These are phyloP conservation scores for Agrochola macilenta DNA, from an alignment of 2,888 invertebrate genomes.

Conservation along the genomic window DNA sequence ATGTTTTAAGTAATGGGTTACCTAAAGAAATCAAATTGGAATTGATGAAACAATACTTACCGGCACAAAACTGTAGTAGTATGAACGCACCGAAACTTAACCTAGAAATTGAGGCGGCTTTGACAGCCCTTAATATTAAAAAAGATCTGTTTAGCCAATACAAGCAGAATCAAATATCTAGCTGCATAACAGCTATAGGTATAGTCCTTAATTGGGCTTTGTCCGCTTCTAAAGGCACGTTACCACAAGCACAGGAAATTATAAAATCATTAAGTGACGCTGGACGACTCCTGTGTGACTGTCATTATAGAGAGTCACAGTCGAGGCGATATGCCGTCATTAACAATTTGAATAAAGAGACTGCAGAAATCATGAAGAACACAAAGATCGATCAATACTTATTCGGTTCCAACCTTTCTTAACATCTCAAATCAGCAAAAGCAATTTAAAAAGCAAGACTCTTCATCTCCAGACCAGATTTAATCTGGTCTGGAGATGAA, in stretches of 20 bases:
- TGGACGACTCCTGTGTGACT: neutral
- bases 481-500: neutral
- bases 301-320: neutral
- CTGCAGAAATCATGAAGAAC: neutral
- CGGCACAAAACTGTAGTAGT: neutral
- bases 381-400: neutral
- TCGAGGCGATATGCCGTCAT: neutral
- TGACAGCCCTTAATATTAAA: no score
- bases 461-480: no score
- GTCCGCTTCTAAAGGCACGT: no score
- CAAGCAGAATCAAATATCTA: no score
- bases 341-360: neutral
- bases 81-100: no score
- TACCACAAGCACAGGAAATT: no score
- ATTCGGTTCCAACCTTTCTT: neutral
- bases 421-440: constrained; percentile 2
- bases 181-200: no score
- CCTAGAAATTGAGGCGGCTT: no score
- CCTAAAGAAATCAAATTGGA: constrained; percentile 4
- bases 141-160: no score
- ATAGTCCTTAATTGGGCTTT: no score
- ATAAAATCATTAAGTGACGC: neutral
- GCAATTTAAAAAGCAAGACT: no score
- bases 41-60: constrained; percentile 8
- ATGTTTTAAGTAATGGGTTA: neutral